Evolutionary conservation across 2,888 invertebrate species (phyloP).

Genomic region (Aleiodes alternator): DNA sequence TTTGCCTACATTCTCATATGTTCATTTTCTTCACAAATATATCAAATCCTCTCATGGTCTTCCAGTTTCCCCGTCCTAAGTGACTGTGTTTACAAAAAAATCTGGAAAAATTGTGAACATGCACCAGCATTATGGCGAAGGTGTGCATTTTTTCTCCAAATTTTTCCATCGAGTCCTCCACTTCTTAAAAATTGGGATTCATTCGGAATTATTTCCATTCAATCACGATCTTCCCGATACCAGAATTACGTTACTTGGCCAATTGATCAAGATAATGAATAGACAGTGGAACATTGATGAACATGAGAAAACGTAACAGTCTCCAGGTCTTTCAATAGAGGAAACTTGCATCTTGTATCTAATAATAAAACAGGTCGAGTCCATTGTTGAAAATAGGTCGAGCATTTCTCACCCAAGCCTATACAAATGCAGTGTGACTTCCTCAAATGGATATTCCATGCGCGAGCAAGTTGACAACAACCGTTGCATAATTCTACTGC

Average conservation of each 20-base stretch:
- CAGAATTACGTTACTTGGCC: no score
- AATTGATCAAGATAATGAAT: no score
- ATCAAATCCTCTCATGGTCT: conserved; percentile 38
- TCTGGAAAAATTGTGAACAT: no score
- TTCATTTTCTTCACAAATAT: conserved; percentile 39
- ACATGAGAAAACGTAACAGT: no score
- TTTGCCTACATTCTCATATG: conserved; percentile 45
- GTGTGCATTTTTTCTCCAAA: no score
- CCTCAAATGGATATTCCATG: conserved; percentile 20
- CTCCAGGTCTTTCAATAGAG: background rate
- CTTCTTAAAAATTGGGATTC: no score
- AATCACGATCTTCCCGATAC: no score
- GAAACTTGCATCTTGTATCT: conserved; percentile 16
- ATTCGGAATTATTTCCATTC: no score
- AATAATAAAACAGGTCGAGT: conserved; percentile 39
- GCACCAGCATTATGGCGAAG: no score
- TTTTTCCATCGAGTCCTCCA: no score
- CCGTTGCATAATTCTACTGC: conserved; percentile 32
- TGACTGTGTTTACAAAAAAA: background rate
- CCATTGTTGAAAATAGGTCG: conserved; percentile 57
- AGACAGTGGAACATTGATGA: no score
- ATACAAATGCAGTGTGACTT: conserved; percentile 20
- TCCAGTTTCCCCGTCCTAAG: background rate
- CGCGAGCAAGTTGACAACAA: conserved; percentile 27
- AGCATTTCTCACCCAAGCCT: conserved; percentile 45